Evolutionary conservation across 2,888 invertebrate species (phyloP), one percentile per base, ranked within the genome.

Genomic region (Noctua pronuba): DNA sequence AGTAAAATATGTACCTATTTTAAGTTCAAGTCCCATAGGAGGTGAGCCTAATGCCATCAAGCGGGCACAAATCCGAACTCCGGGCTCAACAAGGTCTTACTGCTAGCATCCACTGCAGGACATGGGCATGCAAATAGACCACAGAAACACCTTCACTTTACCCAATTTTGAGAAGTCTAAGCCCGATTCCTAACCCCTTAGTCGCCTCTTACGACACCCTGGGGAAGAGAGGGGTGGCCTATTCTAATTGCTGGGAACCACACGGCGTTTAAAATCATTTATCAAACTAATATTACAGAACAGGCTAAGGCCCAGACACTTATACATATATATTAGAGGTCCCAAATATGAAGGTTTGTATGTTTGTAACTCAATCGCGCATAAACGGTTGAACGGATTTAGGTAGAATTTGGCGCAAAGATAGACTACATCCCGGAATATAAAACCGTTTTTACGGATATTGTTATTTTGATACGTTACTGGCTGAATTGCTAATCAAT

Each of bases 141-240:
- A 28, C 11, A 24, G 21, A 52, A 10, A 52, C 6, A 55, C n/a
- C n/a, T n/a, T 13, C 5, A 55, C 28, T 55, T 28, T 13, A 55
- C 55, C 55, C 13, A 55, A 28, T 55, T 55, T 55, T 55, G 55
- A 55, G 55, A 28, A 28, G 55, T 55, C 55, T 55, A 55, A 55
- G 28, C 55, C n/a, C n/a, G 2, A n/a, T 55, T 55, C 13, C n/a
- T n/a, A 28, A 35, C 21, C 11, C 18, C 21, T 65, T 72, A 72
- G 18, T n/a, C 69, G 38, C 70, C 70, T 41, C 24, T n/a, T 41
- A 41, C 31, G n/a, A 75, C 75, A 74, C 41, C 38, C 28, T 5
- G 1, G 31, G 10, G 13, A 41, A 49, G 73, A 67, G 31, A 41
- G 13, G 28, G 18, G 38, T 38, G 18, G 38, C 38, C 13, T 62